phyloP scores from a whole-genome alignment of 2,113 vertebrate genomes.

The Petroica traversi region DNA sequence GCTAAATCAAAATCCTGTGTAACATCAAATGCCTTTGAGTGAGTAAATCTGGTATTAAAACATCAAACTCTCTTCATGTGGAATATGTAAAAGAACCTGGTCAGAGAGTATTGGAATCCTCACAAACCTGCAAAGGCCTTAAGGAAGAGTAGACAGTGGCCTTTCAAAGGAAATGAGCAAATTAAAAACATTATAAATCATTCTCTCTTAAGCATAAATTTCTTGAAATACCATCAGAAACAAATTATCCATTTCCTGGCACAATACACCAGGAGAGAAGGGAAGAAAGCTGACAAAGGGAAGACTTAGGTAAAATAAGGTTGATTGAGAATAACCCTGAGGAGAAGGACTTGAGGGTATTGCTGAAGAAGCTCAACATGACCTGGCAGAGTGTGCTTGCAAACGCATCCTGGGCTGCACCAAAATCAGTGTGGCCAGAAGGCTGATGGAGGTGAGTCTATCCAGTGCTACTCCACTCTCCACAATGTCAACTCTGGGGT shows the following conservation, averaged over 20 bases:
- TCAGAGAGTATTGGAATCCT: background rate
- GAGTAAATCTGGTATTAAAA: background rate
- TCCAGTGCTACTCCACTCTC: background rate
- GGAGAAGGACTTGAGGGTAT: background rate
- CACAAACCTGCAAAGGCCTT: background rate
- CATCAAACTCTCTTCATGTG: background rate
- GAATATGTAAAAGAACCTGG: background rate
- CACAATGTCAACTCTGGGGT: background rate
- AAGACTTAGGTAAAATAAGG: background rate
- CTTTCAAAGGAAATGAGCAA: background rate
- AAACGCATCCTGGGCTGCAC: background rate
- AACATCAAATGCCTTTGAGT: background rate
- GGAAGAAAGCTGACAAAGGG: background rate
- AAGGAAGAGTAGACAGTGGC: background rate
- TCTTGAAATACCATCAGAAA: background rate
- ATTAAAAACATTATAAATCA: background rate
- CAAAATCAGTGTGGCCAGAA: background rate
- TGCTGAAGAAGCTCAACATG: background rate
- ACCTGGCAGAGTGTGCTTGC: fast-evolving
- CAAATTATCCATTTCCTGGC: background rate
- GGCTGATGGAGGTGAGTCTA: background rate
- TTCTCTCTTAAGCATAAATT: background rate
- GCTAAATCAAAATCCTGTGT: background rate
- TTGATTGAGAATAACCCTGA: background rate
- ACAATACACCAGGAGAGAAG: background rate